These are phyloP conservation scores for Tachystola acroxantha DNA, from an alignment of 2,888 invertebrate species.

Conservation along the genomic window DNA sequence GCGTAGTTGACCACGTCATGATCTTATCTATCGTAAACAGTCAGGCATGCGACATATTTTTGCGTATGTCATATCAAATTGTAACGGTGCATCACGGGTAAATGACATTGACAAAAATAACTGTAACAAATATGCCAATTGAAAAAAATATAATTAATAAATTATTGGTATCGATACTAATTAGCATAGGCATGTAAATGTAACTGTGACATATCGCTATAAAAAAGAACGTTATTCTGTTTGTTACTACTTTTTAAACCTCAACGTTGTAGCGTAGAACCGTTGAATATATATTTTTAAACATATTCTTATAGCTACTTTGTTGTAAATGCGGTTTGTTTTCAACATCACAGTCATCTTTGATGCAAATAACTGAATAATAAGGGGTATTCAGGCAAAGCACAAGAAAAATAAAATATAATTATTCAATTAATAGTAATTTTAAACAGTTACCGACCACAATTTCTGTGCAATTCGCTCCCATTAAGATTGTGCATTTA, in stretches of 20 bases:
- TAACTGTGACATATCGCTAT: not conserved
- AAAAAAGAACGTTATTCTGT: constrained; percentile 3
- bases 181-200: constrained; percentile 26
- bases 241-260: not conserved
- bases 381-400: constrained; percentile 4
- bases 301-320: not conserved
- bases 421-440: constrained; percentile 36
- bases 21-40: not conserved
- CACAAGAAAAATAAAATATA: constrained; percentile 18
- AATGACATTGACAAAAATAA: constrained; percentile 28
- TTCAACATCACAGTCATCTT: not conserved
- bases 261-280: not conserved
- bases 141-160: constrained; percentile 23
- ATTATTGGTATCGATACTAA: constrained; percentile 21
- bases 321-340: not conserved
- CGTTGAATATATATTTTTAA: not conserved
- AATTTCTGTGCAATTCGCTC: constrained; percentile 34
- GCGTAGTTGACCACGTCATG: too few species aligned
- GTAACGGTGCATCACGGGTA: constrained; percentile 17
- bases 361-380: constrained; percentile 1
- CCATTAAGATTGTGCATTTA: constrained; percentile 33
- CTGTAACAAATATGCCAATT: constrained; percentile 22
- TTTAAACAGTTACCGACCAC: constrained; percentile 29
- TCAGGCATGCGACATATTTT: constrained; percentile 2
- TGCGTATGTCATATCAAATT: constrained; percentile 3